These are phyloP conservation scores for Zosterops borbonicus DNA, from an alignment of 2,113 vertebrate species.

Conservation along the genomic window DNA sequence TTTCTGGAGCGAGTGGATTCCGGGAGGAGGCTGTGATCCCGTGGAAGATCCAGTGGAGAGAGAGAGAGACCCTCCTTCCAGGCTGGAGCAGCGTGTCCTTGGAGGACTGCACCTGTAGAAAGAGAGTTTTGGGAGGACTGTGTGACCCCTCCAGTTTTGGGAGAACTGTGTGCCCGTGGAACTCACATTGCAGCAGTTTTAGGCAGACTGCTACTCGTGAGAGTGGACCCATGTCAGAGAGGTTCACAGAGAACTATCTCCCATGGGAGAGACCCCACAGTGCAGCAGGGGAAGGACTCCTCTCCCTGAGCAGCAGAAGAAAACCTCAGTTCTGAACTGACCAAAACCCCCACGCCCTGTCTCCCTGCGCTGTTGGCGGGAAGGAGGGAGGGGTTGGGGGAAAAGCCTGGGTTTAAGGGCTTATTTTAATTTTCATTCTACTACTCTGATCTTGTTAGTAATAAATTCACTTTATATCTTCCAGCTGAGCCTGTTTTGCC, in stretches of 20 bases:
- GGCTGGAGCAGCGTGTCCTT: neutral
- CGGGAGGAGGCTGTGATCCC: neutral
- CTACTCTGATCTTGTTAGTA: neutral
- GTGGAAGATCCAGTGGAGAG: accelerated
- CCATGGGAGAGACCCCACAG: accelerated
- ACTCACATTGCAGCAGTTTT: neutral
- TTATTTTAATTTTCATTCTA: neutral
- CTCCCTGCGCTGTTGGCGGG: accelerated
- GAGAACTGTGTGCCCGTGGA: neutral
- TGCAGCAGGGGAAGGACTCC: neutral
- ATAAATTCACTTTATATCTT: neutral
- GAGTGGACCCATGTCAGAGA: neutral
- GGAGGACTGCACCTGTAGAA: neutral
- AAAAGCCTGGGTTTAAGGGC: neutral
- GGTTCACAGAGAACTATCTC: neutral
- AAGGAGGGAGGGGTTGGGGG: neutral
- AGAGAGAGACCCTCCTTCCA: no score
- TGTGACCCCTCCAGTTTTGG: no score
- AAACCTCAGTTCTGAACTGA: neutral
- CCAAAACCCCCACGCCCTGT: accelerated
- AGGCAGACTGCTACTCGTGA: neutral
- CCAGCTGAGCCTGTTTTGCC: neutral
- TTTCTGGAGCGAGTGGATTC: accelerated
- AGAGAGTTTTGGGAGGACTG: neutral
- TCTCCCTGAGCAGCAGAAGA: neutral